These are phyloP conservation scores for Chaenogobius annularis DNA, from an alignment of 2,113 vertebrate species.

Conservation along the genomic window DNA sequence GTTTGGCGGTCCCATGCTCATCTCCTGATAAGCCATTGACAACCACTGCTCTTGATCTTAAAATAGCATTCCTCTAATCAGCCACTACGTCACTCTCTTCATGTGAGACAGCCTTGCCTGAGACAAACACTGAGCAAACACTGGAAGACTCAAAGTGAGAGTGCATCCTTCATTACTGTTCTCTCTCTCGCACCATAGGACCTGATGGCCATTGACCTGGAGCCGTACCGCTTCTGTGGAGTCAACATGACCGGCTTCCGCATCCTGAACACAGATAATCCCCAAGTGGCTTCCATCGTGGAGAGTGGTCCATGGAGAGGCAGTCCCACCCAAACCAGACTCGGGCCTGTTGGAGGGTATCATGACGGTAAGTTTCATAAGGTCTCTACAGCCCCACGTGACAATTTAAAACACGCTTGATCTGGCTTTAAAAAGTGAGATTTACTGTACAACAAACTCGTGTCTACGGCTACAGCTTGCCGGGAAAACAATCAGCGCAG, in stretches of 20 bases:
- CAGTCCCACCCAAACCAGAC: constrained; percentile 86
- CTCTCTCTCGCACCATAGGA: constrained; percentile 79
- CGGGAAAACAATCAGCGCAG: too few species aligned
- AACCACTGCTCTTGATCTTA: constrained; percentile 46
- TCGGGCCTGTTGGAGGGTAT: constrained; percentile 91
- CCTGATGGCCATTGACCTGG: constrained; percentile 95
- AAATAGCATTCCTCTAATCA: constrained; percentile 46
- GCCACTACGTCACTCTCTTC: constrained; percentile 40
- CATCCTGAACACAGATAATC: constrained; percentile 96
- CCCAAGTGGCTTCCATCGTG: constrained; percentile 89
- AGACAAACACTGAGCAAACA: constrained; percentile 25
- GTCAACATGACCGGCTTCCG: constrained; percentile 98
- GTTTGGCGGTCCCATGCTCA: constrained; percentile 27
- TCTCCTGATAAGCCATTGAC: constrained; percentile 41
- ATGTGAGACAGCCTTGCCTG: constrained; percentile 43
- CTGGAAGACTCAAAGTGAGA: constrained; percentile 25
- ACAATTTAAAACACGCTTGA: too few species aligned
- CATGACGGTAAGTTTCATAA: constrained; percentile 90
- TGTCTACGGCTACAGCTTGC: too few species aligned
- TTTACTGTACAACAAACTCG: too few species aligned
- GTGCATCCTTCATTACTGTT: constrained; percentile 11
- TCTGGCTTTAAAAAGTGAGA: too few species aligned
- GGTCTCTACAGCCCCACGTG: too few species aligned
- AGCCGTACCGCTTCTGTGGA: constrained; percentile 96
- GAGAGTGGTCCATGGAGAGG: constrained; percentile 96